Base-by-base conservation (phyloP, 2,797 vertebrate species). In the Echeneis naucrates region DNA sequence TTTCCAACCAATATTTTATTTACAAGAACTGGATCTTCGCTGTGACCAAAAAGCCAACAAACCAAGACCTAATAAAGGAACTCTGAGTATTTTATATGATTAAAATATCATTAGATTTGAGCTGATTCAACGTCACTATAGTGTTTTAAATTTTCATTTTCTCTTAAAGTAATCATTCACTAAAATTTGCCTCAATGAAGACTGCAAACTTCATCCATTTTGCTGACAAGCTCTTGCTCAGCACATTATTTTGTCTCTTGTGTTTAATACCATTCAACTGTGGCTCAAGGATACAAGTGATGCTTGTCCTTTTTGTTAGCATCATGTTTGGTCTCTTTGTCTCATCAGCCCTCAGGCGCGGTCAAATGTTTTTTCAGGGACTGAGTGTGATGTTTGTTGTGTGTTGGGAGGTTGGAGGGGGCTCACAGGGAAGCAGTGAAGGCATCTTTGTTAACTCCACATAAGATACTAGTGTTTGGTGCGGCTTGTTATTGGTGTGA, bases 351-450 rank as follows among this genome's bases (percentile, higher is more conserved):
- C 40, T 85, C 35, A 24, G 71, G 71, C 24, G 32, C 72, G 84
- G 83, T 88, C 78, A 79, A 84, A 84, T 80, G 79, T 87, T 87
- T 87, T 84, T 86, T 80, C 71, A 72, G 79, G 71, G 80, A 76
- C 80, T 88, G 83, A 90, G 84, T 84, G 89, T 91, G 88, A 88
- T 90, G 86, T 86, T 90, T 91, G 90, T 90, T 88, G 86, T 84
- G 81, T 72, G 79, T 70, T 74, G 56, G 81, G 64, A 60, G 70
- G 59, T 45, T 30, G 38, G 63, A 33, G 37, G 75, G 59, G 30
- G 23, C 53, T 42, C 38, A 44, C 66, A 56, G 77, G 68, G 67
- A 63, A 45, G 66, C 68, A 82, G 68, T 89, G 83, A 91, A 92
- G 78, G 89, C 91, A 77, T 88, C 89, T 90, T 92, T 92, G 91